These are phyloP conservation scores for Anguilla pacifica DNA, from an alignment of 2,797 vertebrate species.

Conservation along the genomic window DNA sequence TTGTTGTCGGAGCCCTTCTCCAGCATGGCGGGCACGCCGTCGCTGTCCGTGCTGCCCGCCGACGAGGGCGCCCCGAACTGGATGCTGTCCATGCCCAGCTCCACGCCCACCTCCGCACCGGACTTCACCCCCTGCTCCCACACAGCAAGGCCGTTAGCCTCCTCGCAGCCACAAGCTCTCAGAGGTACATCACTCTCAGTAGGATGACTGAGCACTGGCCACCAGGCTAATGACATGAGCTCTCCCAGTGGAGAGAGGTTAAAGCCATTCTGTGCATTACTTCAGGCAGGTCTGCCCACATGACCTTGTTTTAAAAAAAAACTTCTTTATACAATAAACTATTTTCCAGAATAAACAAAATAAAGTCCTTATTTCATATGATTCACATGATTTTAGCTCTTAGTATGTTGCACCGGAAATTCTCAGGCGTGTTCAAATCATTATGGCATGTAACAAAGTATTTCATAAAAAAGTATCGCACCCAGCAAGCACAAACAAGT, in stretches of 20 bases:
- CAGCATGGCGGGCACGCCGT: constrained; percentile 82
- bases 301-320: too few species aligned
- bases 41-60: constrained; percentile 90
- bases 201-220: background rate
- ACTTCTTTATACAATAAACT: too few species aligned
- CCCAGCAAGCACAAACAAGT: too few species aligned
- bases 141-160: background rate
- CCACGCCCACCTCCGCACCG: constrained; percentile 78
- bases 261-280: too few species aligned
- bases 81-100: constrained; percentile 91
- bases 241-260: too few species aligned
- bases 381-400: too few species aligned
- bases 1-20: constrained; percentile 85
- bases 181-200: background rate
- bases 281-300: too few species aligned
- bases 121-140: constrained; percentile 77
- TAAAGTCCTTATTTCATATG: too few species aligned
- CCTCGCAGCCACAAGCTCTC: background rate
- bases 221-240: background rate
- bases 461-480: too few species aligned
- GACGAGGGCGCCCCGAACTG: constrained; percentile 96
- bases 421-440: background rate
- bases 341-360: too few species aligned
- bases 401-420: background rate
- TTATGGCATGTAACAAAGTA: too few species aligned